Conservation (phyloP, 1,140 invertebrate genomes). For the Meloidogyne exigua region DNA sequence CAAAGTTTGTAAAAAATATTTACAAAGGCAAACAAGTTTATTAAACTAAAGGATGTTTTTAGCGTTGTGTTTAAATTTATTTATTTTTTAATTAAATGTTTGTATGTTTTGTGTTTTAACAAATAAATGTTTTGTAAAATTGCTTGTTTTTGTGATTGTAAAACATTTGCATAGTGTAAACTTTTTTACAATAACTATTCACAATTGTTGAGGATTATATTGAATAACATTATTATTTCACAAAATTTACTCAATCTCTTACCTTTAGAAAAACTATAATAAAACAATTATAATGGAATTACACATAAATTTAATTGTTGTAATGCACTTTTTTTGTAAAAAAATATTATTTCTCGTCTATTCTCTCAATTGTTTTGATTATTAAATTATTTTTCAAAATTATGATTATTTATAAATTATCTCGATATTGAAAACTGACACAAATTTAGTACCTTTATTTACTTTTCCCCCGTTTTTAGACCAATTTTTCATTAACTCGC, state of each 20-base stretch:
- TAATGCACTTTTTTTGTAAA: not conserved
- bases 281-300: conserved; percentile 3
- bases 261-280: not conserved
- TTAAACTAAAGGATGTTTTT: too few species aligned
- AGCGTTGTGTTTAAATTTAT: too few species aligned
- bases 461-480: not conserved
- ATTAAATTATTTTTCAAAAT: not conserved
- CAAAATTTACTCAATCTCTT: not conserved
- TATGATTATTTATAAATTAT: not conserved
- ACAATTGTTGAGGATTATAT: not conserved
- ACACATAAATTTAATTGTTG: not conserved
- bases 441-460: not conserved
- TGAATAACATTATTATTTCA: not conserved
- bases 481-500: not conserved
- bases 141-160: too few species aligned
- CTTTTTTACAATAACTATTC: not conserved
- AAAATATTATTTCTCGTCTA: not conserved
- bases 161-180: too few species aligned
- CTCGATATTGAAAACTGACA: not conserved
- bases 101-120: too few species aligned
- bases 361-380: not conserved
- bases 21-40: too few species aligned
- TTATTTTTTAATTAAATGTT: too few species aligned
- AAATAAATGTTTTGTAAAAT: too few species aligned
- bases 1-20: too few species aligned